phyloP scores from a whole-genome alignment of 2,113 vertebrate genomes.

The Platichthys stellatus region DNA sequence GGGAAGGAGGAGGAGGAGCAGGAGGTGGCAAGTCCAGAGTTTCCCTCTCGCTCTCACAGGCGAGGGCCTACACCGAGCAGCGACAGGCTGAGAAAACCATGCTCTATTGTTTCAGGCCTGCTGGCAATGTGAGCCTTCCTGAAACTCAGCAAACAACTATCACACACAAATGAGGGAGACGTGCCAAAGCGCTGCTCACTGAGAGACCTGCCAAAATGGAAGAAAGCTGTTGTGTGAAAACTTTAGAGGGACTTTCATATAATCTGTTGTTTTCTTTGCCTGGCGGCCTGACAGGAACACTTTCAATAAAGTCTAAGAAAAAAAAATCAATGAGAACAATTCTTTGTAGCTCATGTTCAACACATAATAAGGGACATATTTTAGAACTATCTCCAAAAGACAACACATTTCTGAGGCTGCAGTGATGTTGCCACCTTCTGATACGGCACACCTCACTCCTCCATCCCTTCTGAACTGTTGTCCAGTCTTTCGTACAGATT shows the following conservation, averaged over 20 bases:
- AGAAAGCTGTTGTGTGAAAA: conserved; percentile 66
- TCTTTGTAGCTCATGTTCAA: background rate
- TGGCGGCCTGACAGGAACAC: conserved; percentile 39
- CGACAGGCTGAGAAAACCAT: conserved; percentile 62
- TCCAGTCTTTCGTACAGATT: background rate
- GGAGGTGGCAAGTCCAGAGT: conserved; percentile 70
- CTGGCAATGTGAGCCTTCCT: conserved; percentile 72
- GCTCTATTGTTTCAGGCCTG: conserved; percentile 74
- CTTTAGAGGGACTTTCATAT: conserved; percentile 60
- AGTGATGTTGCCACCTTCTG: background rate
- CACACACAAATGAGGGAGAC: conserved; percentile 45
- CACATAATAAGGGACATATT: background rate
- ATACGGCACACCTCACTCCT: background rate
- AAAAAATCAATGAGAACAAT: background rate
- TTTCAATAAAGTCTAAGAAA: background rate
- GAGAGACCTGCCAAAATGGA: conserved; percentile 61
- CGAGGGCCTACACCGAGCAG: conserved; percentile 56
- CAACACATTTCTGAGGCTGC: background rate
- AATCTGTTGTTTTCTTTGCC: conserved; percentile 54
- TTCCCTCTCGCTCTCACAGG: conserved; percentile 55
- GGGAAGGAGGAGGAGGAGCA: conserved; percentile 53
- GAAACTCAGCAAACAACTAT: conserved; percentile 68
- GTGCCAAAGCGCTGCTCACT: conserved; percentile 61
- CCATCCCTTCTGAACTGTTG: background rate
- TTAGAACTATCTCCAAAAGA: background rate